Base-by-base conservation (phyloP, 2,797 vertebrate species). In the Borostomias antarcticus region DNA sequence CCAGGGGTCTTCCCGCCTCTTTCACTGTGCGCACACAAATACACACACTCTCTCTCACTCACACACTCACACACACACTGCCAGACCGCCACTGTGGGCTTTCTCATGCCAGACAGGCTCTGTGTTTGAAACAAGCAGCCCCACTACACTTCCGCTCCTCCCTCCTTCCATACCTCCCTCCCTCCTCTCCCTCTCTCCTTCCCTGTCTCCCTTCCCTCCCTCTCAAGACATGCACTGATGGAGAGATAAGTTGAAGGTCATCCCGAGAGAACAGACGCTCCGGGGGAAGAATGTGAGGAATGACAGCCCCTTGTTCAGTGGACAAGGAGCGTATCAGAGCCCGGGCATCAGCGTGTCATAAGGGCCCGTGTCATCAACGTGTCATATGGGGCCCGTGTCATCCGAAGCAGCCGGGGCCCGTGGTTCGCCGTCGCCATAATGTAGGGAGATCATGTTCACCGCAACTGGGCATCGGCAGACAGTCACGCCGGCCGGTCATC, bases 231-330 rank as follows among this genome's bases (percentile, higher is more conserved):
- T 87, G 84, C 83, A 84, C 83, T 85, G 92, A 93, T 90, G 81
- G 79, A 90, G 88, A 89, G 91, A 93, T 91, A 91, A 90, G 80
- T 61, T 89, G 87, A 91, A 92, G 89, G 91, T 93, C 90, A 90
- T 85, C 82, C 80, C 63, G 75, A 84, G 85, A 90, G 86, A 88
- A 89, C 83, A 76, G 81, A 88, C 88, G 77, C 89, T 90, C 79
- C n/a, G 53, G 72, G 40, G 76, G 67, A 89, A 85, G 90, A 89
- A 91, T 91, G 86, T 74, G 73, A 81, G 87, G 89, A 90, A 93
- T 89, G 88, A 85, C 85, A 85, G 84, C 68, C 82, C 83, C 84
- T 81, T 86, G 78, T 86, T 88, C 80, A 53, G 71, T 53, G 75
- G 75, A 85, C 74, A 79, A 80, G 79, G 85, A 81, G 74, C 79